phyloP scores from a whole-genome alignment of 2,888 invertebrate genomes.

The Trachelus troglodyta region DNA sequence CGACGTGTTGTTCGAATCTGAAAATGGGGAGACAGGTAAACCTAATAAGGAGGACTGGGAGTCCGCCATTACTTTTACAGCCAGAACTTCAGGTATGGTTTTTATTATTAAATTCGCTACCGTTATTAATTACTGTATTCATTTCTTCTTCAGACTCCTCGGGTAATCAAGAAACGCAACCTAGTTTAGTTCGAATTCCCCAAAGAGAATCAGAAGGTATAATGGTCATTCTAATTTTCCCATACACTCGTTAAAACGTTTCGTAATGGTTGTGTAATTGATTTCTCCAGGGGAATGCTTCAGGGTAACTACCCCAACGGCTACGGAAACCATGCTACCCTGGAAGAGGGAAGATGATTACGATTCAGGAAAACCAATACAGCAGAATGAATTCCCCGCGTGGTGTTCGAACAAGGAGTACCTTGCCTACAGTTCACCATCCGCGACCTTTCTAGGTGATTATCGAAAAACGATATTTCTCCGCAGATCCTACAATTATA shows the following conservation, averaged over 20 bases:
- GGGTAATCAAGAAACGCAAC: slow-evolving; percentile 5
- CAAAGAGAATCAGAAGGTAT: slow-evolving; percentile 36
- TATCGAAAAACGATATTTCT: slow-evolving; percentile 2
- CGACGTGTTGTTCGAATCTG: slow-evolving; percentile 80
- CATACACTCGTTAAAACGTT: slow-evolving; percentile 1
- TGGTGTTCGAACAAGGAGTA: slow-evolving; percentile 97
- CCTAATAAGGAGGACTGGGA: slow-evolving; percentile 80
- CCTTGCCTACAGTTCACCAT: slow-evolving; percentile 90
- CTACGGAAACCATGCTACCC: slow-evolving; percentile 89
- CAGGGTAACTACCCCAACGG: slow-evolving; percentile 86
- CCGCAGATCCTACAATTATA: no score
- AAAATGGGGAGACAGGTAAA: slow-evolving; percentile 70
- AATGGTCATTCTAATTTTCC: neutral
- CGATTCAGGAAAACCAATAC: slow-evolving; percentile 72
- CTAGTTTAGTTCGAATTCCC: neutral
- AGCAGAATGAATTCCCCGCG: slow-evolving; percentile 91
- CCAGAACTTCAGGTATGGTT: slow-evolving; percentile 87
- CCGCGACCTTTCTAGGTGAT: slow-evolving; percentile 90
- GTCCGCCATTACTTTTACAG: slow-evolving; percentile 90
- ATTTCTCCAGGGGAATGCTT: slow-evolving; percentile 71
- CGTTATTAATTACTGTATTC: no score
- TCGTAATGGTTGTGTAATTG: neutral
- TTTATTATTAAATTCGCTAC: slow-evolving; percentile 2
- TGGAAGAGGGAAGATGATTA: slow-evolving; percentile 90
- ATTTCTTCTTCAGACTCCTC: slow-evolving; percentile 11